Percentiles rank a stretch among this genome's conserved stretches.
These are phyloP conservation scores for Thaumetopoea pityocampa DNA, from an alignment of 1,140 invertebrate species.

Conservation along the genomic window DNA sequence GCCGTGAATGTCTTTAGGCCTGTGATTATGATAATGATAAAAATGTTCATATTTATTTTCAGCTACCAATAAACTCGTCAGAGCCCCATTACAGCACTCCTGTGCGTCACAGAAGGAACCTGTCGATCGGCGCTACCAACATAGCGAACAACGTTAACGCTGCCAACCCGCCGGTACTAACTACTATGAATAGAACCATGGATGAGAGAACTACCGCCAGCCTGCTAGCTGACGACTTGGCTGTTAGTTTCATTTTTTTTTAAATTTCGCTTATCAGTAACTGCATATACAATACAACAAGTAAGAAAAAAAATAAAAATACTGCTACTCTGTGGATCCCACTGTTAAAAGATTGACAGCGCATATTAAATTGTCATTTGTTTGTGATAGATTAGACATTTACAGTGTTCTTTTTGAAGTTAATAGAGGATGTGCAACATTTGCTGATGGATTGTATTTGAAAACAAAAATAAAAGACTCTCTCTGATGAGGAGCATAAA, in stretches of 20 bases:
- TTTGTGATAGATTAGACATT: no score
- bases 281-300: no score
- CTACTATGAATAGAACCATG: conserved; percentile 66
- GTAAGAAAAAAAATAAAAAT: no score
- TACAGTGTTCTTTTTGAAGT: no score
- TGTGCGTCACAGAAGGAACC: conserved; percentile 77
- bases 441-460: no score
- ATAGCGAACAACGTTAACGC: conserved; percentile 48
- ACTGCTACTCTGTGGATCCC: no score
- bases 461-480: no score
- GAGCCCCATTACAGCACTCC: conserved; percentile 74
- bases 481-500: no score
- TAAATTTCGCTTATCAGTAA: conserved; percentile 4
- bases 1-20: no score
- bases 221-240: conserved; percentile 72
- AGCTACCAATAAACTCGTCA: conserved; percentile 64
- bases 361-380: no score
- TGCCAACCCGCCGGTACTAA: conserved; percentile 37
- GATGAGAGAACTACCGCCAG: conserved; percentile 68
- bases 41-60: conserved; percentile 18
- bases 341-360: no score
- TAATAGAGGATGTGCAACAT: no score
- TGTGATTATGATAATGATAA: conserved; percentile 1
- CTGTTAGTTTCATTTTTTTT: conserved; percentile 32
- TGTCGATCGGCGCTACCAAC: conserved; percentile 75